A percentile compares a stretch with the other conserved stretches of the same genome.
Evolutionary conservation across 2,888 invertebrate genomes (phyloP).

Genomic region (Xanthia togata): DNA sequence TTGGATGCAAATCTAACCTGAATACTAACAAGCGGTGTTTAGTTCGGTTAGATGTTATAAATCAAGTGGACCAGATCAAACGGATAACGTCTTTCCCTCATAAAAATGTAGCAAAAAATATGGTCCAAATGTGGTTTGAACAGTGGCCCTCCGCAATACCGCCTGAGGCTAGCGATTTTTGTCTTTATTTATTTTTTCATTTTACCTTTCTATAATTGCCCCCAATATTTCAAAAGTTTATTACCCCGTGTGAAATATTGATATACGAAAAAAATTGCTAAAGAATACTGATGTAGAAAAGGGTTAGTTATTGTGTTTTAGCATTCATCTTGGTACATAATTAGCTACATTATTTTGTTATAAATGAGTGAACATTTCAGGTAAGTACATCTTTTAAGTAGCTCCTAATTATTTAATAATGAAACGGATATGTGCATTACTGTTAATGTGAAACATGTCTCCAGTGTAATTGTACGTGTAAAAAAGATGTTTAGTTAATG

Average conservation of each 20-base stretch:
- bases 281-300: conserved; percentile 27
- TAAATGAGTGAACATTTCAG: conserved; percentile 34
- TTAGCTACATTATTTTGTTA: conserved; percentile 18
- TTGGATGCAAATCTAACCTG: conserved; percentile 87
- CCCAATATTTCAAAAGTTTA: conserved; percentile 83
- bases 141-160: conserved; percentile 86
- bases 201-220: conserved; percentile 83
- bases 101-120: conserved; percentile 76
- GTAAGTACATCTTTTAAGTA: conserved; percentile 8
- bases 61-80: conserved; percentile 83
- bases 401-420: conserved; percentile 34
- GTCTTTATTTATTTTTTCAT: conserved; percentile 80
- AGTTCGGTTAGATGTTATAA: conserved; percentile 79
- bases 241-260: conserved; percentile 80
- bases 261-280: conserved; percentile 48
- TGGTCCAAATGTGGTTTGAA: conserved; percentile 81
- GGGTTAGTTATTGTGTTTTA: conserved; percentile 50
- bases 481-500: conserved; percentile 52
- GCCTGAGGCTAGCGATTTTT: conserved; percentile 81
- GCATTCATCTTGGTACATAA: conserved; percentile 31
- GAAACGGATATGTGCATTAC: conserved; percentile 39
- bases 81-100: conserved; percentile 81
- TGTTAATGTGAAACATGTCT: conserved; percentile 26
- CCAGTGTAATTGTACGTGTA: conserved; percentile 29
- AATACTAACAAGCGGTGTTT: conserved; percentile 86